Base-by-base conservation (phyloP, 2,113 vertebrate species). In the Strix aluco region DNA sequence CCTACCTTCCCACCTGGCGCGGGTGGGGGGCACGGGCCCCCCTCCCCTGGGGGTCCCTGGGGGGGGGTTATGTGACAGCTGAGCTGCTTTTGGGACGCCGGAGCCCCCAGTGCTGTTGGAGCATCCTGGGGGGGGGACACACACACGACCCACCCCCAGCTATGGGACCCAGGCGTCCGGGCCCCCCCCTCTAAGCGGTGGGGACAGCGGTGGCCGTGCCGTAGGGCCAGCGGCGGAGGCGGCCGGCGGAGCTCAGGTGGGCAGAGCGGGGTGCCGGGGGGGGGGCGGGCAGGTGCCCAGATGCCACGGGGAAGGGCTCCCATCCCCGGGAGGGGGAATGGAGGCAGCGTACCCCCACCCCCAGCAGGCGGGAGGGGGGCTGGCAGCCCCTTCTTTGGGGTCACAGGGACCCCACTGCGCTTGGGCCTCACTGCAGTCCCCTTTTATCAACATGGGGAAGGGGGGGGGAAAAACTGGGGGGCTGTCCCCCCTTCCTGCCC, bases 1-100 rank as follows among this genome's bases (percentile, higher is more conserved):
- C 25, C 88, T 88, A 86, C 80, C 92, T 90, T 94, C 57, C 88
- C 96, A 96, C 97, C 96, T 97, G 97, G 93, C 71, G 27, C 27
- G 44, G 78, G 81, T 15, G 44, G 73, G 88, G 92, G 77, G 80
- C 26, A 0, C 27, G 14, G 58, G 32, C 72, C 88, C 91, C 70
- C 61, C 62, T 32, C 23, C 59, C 44, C 18, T 6, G n/a, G 73
- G 89, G 89, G 81, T 69, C 71, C 44, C 71, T 36, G 72, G 66
- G 54, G 72, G 72, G 38, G 49, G 67, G 46, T 47, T n/a, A 17
- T 0, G 40, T n/a, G 86, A 89, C 90, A 91, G 88, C 81, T 92
- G 91, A 88, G 81, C 51, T 5, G 47, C 83, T 55, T 13, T 20
- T 3, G 10, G 66, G 78, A 83, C 40, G 12, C 40, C 13, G 17